These are phyloP conservation scores for Euplexia lucipara DNA, from an alignment of 2,888 invertebrate species.

Conservation along the genomic window DNA sequence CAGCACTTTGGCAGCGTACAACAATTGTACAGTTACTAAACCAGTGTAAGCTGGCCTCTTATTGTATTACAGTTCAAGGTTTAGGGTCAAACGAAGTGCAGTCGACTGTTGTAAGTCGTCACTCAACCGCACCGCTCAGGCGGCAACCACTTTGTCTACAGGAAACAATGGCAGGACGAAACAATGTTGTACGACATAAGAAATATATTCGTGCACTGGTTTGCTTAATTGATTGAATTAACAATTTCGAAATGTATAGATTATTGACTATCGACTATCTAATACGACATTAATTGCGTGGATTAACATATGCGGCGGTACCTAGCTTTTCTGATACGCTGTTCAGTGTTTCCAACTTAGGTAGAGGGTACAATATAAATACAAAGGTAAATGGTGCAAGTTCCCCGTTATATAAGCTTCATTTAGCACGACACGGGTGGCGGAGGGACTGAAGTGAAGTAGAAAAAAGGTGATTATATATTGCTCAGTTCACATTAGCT, in stretches of 20 bases:
- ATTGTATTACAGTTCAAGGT: too few relatives aligned
- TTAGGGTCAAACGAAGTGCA: too few relatives aligned
- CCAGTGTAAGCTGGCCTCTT: too few relatives aligned
- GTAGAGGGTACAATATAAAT: conserved; percentile 44
- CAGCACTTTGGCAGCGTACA: conserved; percentile 25
- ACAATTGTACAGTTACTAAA: conserved; percentile 33
- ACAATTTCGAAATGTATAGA: conserved; percentile 38
- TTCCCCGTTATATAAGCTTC: conserved; percentile 56
- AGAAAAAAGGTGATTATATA: conserved; percentile 59
- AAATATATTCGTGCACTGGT: conserved; percentile 35
- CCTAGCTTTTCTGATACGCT: conserved; percentile 18
- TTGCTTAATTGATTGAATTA: conserved; percentile 43
- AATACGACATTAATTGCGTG: conserved; percentile 37
- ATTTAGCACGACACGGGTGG: conserved; percentile 58
- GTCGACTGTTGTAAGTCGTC: conserved; percentile 33
- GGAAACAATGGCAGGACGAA: conserved; percentile 42
- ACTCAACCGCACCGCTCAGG: conserved; percentile 17
- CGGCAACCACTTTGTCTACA: conserved; percentile 33
- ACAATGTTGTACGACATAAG: conserved; percentile 30
- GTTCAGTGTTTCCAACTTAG: conserved; percentile 35
- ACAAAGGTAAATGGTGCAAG: conserved; percentile 60
- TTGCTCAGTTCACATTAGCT: conserved; percentile 44
- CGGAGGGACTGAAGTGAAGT: conserved; percentile 56
- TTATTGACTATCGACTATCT: conserved; percentile 29
- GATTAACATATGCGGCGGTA: conserved; percentile 13